phyloP scores from a whole-genome alignment of 1,140 invertebrate genomes.

The Cydia splendana region DNA sequence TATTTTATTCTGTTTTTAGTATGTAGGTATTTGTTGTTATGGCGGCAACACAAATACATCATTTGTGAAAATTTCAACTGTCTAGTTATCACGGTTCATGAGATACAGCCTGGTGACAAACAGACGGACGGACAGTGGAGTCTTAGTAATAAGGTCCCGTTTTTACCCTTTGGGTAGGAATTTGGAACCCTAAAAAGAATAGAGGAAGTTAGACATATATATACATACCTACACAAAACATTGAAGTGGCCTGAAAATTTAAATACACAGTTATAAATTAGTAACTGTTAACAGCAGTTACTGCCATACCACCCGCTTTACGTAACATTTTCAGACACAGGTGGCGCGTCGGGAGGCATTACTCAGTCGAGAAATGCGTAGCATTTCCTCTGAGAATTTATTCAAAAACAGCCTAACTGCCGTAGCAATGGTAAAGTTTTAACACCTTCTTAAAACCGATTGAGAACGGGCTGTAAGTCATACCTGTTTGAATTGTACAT shows the following conservation, averaged over 20 bases:
- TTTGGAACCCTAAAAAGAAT: no score
- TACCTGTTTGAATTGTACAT: conserved; percentile 9
- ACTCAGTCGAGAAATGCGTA: conserved; percentile 13
- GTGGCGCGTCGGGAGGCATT: background rate
- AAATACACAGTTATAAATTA: background rate
- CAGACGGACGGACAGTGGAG: no score
- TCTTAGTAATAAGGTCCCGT: no score
- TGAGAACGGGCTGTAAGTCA: background rate
- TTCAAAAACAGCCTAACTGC: background rate
- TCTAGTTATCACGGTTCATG: no score
- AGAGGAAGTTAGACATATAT: no score
- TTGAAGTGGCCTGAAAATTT: background rate
- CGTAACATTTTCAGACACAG: background rate
- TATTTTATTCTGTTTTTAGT: no score
- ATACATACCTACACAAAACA: no score
- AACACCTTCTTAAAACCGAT: background rate
- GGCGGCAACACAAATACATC: no score
- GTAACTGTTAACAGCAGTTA: background rate
- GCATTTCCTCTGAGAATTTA: background rate
- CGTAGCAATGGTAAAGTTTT: background rate
- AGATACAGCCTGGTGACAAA: no score
- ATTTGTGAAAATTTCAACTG: no score
- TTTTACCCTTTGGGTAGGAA: no score
- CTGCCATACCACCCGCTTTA: background rate
- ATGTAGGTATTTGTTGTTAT: no score